Conservation (phyloP, 2,113 vertebrate genomes). For the Aramus guarauna region DNA sequence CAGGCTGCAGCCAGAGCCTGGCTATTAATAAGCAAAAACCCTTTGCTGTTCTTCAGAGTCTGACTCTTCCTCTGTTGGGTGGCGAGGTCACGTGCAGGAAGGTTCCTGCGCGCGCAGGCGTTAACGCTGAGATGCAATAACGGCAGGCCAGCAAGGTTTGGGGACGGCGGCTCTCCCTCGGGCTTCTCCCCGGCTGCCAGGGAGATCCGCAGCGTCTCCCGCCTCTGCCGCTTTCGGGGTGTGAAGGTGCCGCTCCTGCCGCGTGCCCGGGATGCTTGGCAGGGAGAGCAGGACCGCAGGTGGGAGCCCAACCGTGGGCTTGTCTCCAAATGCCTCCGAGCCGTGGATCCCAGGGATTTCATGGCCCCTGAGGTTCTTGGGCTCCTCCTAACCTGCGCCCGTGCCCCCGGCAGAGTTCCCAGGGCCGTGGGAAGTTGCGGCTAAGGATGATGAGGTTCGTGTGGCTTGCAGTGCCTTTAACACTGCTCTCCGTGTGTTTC, state of each 20-base stretch:
- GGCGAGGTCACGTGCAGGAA: background rate
- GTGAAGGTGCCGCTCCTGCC: background rate
- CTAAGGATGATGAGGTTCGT: background rate
- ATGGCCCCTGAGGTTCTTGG: background rate
- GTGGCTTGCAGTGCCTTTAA: slow-evolving; percentile 63
- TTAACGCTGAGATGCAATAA: background rate
- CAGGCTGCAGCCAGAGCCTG: background rate
- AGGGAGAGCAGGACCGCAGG: background rate
- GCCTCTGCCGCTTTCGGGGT: background rate
- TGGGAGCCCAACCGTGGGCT: background rate
- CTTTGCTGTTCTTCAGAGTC: background rate
- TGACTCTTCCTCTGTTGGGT: background rate
- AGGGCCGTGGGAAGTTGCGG: background rate
- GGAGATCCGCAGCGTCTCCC: background rate
- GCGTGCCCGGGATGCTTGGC: rapidly evolving
- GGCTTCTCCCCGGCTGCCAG: background rate
- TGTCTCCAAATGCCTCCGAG: background rate
- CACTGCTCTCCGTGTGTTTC: slow-evolving; percentile 55
- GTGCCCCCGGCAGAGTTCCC: background rate
- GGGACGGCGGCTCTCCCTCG: background rate
- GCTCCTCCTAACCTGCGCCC: background rate
- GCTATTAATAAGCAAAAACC: background rate
- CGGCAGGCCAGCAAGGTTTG: background rate
- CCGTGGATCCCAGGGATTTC: background rate
- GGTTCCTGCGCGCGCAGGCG: background rate